Evolutionary conservation across 2,113 vertebrate species (phyloP).

Genomic region (Carettochelys insculpta): DNA sequence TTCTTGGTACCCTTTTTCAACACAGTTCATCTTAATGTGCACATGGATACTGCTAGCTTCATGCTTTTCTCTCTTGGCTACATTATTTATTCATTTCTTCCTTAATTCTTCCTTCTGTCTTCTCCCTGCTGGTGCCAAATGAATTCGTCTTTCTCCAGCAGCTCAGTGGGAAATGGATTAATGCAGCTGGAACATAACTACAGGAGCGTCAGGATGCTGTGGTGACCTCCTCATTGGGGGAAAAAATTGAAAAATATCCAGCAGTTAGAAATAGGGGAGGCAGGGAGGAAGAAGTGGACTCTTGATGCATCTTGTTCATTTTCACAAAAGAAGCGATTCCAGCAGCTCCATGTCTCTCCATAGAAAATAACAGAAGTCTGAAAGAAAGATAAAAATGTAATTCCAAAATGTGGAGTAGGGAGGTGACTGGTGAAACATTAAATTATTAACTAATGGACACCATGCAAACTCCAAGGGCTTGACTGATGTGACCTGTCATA

Average conservation of each 20-base stretch:
- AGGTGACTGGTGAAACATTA: conserved; percentile 34
- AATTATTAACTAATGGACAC: conserved; percentile 9
- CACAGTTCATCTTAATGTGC: not conserved
- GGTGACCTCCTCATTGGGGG: conserved; percentile 54
- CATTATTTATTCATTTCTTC: conserved; percentile 69
- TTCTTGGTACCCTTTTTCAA: not conserved
- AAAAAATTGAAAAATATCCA: conserved; percentile 50
- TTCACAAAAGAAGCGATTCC: conserved; percentile 34
- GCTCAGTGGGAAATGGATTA: conserved; percentile 71
- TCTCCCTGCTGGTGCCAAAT: conserved; percentile 67
- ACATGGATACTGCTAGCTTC: conserved; percentile 34
- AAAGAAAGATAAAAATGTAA: conserved; percentile 40
- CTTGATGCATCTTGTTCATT: conserved; percentile 43
- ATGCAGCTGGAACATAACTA: conserved; percentile 40
- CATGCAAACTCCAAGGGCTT: not conserved
- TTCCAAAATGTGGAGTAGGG: conserved; percentile 21
- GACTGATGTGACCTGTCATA: not conserved
- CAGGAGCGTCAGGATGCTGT: conserved; percentile 13
- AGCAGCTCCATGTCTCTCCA: not conserved
- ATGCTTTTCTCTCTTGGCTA: conserved; percentile 51
- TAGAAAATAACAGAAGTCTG: conserved; percentile 20
- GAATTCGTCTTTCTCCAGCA: conserved; percentile 69
- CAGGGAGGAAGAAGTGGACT: not conserved
- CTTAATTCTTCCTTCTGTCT: conserved; percentile 71
- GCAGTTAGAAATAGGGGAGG: conserved; percentile 17